Evolutionary conservation across 1,140 invertebrate genomes (phyloP).

Genomic region (Sarcophaga bullata): DNA sequence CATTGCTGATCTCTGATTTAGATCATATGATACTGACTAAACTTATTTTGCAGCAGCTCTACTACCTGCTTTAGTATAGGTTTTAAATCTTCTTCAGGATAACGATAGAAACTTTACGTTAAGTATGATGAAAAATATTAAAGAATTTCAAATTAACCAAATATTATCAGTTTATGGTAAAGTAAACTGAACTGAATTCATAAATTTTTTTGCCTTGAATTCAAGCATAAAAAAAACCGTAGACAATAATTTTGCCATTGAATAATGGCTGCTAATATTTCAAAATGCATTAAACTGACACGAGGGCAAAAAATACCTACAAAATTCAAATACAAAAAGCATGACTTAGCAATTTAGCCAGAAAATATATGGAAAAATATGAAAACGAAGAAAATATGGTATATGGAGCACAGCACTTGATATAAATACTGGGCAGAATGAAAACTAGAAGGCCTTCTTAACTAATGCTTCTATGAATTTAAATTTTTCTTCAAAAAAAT

Average conservation of each 20-base stretch:
- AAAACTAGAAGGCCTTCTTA: slow-evolving; percentile 15
- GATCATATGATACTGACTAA: too few relatives aligned
- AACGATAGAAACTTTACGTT: too few relatives aligned
- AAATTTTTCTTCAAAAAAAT: background rate
- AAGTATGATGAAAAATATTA: too few relatives aligned
- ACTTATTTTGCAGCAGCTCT: too few relatives aligned
- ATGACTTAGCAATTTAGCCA: slow-evolving; percentile 1
- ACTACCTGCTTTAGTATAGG: too few relatives aligned
- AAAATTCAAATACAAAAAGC: background rate
- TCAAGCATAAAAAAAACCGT: background rate
- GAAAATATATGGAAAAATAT: background rate
- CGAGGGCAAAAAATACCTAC: slow-evolving; percentile 5
- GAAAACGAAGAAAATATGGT: background rate
- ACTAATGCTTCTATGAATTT: slow-evolving; percentile 3
- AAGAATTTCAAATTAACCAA: too few relatives aligned
- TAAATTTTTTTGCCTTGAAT: background rate
- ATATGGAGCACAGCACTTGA: slow-evolving; percentile 23
- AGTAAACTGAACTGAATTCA: background rate
- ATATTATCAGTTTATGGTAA: background rate
- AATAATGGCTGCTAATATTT: slow-evolving; percentile 9
- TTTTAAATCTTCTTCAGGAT: background rate
- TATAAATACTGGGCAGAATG: background rate
- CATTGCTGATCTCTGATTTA: too few relatives aligned
- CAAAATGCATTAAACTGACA: slow-evolving; percentile 10
- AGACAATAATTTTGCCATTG: slow-evolving; percentile 1